Conservation (phyloP, 2,113 vertebrate species). For the Salvelinus namaycush region DNA sequence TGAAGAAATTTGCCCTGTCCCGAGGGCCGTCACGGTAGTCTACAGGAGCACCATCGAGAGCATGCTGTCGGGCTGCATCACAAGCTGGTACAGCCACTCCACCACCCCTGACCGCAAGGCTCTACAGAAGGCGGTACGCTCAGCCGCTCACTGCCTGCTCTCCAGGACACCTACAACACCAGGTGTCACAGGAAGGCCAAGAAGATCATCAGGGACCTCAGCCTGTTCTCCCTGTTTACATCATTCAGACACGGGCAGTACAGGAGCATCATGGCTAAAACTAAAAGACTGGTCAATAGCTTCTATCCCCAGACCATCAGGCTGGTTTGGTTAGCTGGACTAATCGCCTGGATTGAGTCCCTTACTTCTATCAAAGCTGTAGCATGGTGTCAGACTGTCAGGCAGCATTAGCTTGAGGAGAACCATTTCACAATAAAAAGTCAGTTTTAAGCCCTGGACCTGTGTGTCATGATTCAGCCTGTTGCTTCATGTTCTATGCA, state of each 20-base stretch:
- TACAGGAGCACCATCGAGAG: too few relatives aligned
- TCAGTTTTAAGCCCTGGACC: slow-evolving; percentile 23
- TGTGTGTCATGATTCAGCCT: not conserved
- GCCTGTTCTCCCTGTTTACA: too few relatives aligned
- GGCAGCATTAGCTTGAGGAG: slow-evolving; percentile 7
- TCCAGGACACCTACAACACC: too few relatives aligned
- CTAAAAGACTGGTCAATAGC: not conserved
- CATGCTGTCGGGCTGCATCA: too few relatives aligned
- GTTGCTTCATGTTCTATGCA: slow-evolving; percentile 22
- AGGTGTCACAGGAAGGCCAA: too few relatives aligned
- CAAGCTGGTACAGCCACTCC: too few relatives aligned
- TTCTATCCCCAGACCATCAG: not conserved
- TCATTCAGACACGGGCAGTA: not conserved
- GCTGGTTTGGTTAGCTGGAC: not conserved
- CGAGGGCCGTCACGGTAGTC: too few relatives aligned
- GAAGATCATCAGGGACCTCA: too few relatives aligned
- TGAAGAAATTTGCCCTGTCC: too few relatives aligned
- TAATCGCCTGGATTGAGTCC: not conserved
- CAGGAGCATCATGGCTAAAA: not conserved
- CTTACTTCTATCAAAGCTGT: not conserved
- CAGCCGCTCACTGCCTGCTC: too few relatives aligned
- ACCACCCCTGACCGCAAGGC: too few relatives aligned
- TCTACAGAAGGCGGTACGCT: too few relatives aligned
- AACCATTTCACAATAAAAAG: slow-evolving; percentile 15
- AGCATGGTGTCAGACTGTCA: slow-evolving; percentile 3